phyloP scores from a whole-genome alignment of 2,113 vertebrate genomes.

The Aphyosemion australe region DNA sequence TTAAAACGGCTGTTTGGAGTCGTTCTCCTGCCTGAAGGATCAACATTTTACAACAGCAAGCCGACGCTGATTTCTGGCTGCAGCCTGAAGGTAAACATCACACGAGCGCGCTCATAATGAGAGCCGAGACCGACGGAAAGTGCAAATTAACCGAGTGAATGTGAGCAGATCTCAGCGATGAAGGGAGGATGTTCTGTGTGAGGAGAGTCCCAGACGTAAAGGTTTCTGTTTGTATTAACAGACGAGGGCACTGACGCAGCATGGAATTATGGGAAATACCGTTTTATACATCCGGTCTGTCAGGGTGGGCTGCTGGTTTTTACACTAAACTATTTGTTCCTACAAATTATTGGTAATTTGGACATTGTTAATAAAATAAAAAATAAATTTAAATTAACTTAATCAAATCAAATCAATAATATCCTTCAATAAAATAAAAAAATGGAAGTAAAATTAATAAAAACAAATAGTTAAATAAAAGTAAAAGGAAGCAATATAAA shows the following conservation, averaged over 20 bases:
- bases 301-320: background rate
- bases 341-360: no score
- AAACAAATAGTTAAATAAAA: no score
- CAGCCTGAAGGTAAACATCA: slow-evolving; percentile 30
- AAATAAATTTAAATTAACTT: no score
- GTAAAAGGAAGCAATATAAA: no score
- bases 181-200: background rate
- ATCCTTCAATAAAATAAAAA: no score
- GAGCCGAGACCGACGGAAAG: slow-evolving; percentile 2
- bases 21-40: slow-evolving; percentile 24
- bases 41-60: slow-evolving; percentile 20
- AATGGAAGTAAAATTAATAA: no score
- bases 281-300: background rate
- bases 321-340: no score
- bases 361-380: no score
- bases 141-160: background rate
- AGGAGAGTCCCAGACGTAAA: background rate
- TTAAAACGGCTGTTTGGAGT: slow-evolving; percentile 15
- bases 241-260: background rate
- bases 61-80: slow-evolving; percentile 29
- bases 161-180: rapidly evolving
- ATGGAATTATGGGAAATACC: background rate
- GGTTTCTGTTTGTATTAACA: background rate
- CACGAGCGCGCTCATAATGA: slow-evolving; percentile 4
- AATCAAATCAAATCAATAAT: no score